Evolutionary conservation across 2,113 vertebrate genomes (phyloP), one percentile per base, ranked within the genome.

Genomic region (Heliornis fulica): DNA sequence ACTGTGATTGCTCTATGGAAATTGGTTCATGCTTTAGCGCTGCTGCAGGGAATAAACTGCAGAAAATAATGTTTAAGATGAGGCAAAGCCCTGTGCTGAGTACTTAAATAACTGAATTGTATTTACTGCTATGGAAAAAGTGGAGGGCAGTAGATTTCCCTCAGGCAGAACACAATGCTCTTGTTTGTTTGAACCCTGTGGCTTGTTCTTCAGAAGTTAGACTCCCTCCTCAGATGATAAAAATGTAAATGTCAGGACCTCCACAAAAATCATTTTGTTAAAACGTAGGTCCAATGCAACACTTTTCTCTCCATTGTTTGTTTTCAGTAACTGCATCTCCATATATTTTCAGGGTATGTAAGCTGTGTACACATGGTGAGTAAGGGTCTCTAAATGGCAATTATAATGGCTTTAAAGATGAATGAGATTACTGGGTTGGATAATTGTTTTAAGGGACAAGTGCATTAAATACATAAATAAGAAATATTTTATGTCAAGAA

Each of bases 91-190:
- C 45, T 89, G 11, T 72, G 40, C 43, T 40, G 14, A 50, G 46
- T 56, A 68, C 43, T 83, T 71, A 78, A 82, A 69, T 51, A 91
- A 71, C 36, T 46, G 38, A 72, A 41, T 68, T 81, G 56, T 83
- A 20, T 76, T 87, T 78, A 82, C 56, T 61, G 60, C 48, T 46
- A n/a, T 36, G 50, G 78, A 92, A 95, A 56, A 87, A 59, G 46
- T 51, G 68, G 93, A 83, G 38, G 61, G 51, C 60, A 56, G 29
- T 40, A 75, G 54, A 83, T 53, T 89, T 94, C 76, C 50, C 63
- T 78, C 57, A 65, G 43, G 38, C 75, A 61, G 34, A 94, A 50
- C 40, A 94, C 31, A 88, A n/a, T 66, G 63, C n/a, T 43, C 10
- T 71, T 7, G 1, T 91, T 88, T 57, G 31, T 84, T 82, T 26